A percentile compares a stretch with the other conserved stretches of the same genome.
Conservation (phyloP, 2,888 invertebrate genomes). For the Cenopis cana region DNA sequence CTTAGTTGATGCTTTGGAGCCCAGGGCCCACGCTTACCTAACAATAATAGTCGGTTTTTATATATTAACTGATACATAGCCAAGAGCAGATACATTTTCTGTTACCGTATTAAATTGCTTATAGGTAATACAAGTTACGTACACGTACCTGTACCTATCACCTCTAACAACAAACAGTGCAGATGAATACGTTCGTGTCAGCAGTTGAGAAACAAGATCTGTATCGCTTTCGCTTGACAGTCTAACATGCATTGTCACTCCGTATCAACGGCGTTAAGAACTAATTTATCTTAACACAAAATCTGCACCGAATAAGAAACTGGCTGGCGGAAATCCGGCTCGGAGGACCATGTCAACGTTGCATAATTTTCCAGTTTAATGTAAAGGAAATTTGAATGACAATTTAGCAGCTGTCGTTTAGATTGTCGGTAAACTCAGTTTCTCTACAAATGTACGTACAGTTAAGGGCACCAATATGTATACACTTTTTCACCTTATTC, state of each 20-base stretch:
- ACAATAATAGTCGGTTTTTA: no score
- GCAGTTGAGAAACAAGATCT: slow-evolving; percentile 5
- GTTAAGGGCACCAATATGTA: no score
- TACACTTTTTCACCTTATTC: no score
- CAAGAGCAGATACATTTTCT: no score
- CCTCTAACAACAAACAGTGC: not conserved
- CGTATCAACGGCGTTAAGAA: slow-evolving; percentile 15
- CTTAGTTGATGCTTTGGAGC: no score
- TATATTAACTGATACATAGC: no score
- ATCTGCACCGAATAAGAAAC: slow-evolving; percentile 7
- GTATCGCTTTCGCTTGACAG: slow-evolving; percentile 8
- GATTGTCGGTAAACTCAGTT: not conserved
- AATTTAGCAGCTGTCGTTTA: slow-evolving; percentile 13
- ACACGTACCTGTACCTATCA: not conserved
- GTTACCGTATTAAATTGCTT: no score
- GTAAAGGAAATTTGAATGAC: slow-evolving; percentile 3
- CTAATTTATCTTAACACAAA: slow-evolving; percentile 15
- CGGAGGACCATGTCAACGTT: slow-evolving; percentile 23
- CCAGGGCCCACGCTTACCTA: no score
- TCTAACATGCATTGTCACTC: slow-evolving; percentile 14
- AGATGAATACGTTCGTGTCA: slow-evolving; percentile 12
- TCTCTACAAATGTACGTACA: not conserved
- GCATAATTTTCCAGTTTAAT: slow-evolving; percentile 6
- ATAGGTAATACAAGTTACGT: no score
- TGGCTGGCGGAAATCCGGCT: slow-evolving; percentile 30